Base-by-base conservation (phyloP, 2,888 invertebrate species). In the Andrena haemorrhoa region DNA sequence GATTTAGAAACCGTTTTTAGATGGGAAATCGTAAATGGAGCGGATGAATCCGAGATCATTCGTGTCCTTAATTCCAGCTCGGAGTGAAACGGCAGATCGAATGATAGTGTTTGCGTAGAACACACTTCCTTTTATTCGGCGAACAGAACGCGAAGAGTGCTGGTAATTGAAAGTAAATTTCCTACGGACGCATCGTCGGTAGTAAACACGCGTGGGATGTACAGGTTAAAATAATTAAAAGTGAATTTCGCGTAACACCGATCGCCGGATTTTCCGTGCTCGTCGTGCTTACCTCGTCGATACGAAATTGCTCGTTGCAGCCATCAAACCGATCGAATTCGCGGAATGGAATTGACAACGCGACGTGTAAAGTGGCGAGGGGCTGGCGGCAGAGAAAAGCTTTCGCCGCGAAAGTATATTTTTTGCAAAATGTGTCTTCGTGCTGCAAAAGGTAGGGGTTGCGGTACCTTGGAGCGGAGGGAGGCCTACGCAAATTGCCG, bases 371-470 rank as follows among this genome's bases (percentile, higher is more conserved):
- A 56, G 29, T 8, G 63, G 4, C 12, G 16, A 23, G 35, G 69
- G 12, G 12, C 10, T 2, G 23, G 10, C 23, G 12, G 64, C 58
- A 69, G 69, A 29, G 61, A 66, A 82, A 84, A 78, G 76, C 78
- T 61, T 73, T 83, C 53, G 20, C 70, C 26, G 35, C 56, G 65
- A 49, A 60, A 63, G n/a, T 75, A 64, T 66, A 70, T 75, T 83
- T 84, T 85, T 81, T 70, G 73, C 61, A 29, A 72, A 71, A 80
- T 78, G 72, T 79, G 53, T 29, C 31, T 51, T 68, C 29, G 26
- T 12, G 53, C 2, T 41, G 49, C 72, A 76, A 75, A 85, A 75
- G 83, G 82, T 79, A 75, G 83, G 23, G 69, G 51, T 51, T 58
- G 69, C 75, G 79, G 71, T 73, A 63, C 51, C 23, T 23, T 58